Base-by-base conservation (phyloP, 2,888 invertebrate genomes). In the Cantharis nigra region DNA sequence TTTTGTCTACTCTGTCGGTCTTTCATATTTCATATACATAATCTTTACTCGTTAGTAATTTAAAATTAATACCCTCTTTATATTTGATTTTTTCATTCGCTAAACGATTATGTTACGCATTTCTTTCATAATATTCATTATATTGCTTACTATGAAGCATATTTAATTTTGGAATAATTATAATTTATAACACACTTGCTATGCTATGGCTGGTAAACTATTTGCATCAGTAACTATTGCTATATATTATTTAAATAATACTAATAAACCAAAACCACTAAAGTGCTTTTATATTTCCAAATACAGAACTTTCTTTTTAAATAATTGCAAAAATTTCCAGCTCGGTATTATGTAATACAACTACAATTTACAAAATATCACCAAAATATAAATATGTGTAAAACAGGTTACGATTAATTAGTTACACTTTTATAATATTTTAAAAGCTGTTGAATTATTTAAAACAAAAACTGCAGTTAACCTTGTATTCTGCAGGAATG, bases 181-280 rank as follows among this genome's bases (percentile, higher is more conserved):
- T 49, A 63, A 23, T 9, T 49, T 49, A 49, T 49, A 63, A 23
- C n/a, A 26, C 63, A 14, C 62, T 64, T 63, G 30, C 4, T 20
- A 23, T 14, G 64, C n/a, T 64, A 71, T 64, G 16, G n/a, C 63
- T 23, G 13, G 28, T 63, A 16, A 71, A 11, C 30, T 70, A 23
- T 71, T 71, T 71, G 71, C 71, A 63, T 71, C 71, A 64, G 23
- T 49, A 49, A 49, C 49, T 49, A n/a, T 49, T 49, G 49, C 49
- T n/a, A 49, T 49, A 49, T 49, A n/a, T 26, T 26, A 26, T 49
- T 49, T 49, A 49, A 49, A 49, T 49, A 49, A 49, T 49, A 49
- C 49, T n/a, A 49, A 49, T 49, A 49, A n/a, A 49, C 49, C 49
- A 49, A 49, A 49, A 49, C 49, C 49, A n/a, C n/a, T 49, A 49